Conservation (phyloP, 1,140 invertebrate species). For the Anoplophora glabripennis region DNA sequence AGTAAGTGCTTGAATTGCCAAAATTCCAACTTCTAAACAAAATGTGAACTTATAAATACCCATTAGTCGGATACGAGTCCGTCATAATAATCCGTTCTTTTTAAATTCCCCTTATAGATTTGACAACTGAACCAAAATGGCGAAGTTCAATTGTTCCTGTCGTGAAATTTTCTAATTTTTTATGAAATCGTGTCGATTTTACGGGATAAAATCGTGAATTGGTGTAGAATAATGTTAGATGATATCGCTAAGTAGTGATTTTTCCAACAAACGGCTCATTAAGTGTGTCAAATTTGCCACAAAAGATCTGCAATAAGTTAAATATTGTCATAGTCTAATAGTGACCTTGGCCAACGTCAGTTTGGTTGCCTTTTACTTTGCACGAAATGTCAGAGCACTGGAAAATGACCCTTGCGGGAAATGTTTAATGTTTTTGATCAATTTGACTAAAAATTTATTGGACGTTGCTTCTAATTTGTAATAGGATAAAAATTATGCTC, state of each 20-base stretch:
- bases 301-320: conserved; percentile 33
- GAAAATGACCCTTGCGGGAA: conserved; percentile 28
- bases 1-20: conserved; percentile 53
- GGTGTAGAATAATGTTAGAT: background rate
- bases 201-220: background rate
- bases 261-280: conserved; percentile 4
- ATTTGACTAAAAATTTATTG: conserved; percentile 19
- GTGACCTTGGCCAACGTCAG: conserved; percentile 49
- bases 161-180: conserved; percentile 37
- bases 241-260: background rate
- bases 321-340: conserved; percentile 47
- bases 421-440: conserved; percentile 32
- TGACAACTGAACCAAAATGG: conserved; percentile 55
- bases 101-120: conserved; percentile 36
- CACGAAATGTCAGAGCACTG: conserved; percentile 31
- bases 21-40: conserved; percentile 1
- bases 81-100: conserved; percentile 4
- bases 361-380: conserved; percentile 40
- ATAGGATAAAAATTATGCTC: background rate
- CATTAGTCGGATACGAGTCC: conserved; percentile 11
- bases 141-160: conserved; percentile 38
- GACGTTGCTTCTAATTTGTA: background rate
- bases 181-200: conserved; percentile 40
- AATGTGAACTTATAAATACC: conserved; percentile 4
- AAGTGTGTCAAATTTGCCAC: conserved; percentile 30